Percentiles rank a stretch among this genome's conserved stretches.
Evolutionary conservation across 2,797 vertebrate genomes (phyloP).

Genomic region (Coranthus polyacanthus): DNA sequence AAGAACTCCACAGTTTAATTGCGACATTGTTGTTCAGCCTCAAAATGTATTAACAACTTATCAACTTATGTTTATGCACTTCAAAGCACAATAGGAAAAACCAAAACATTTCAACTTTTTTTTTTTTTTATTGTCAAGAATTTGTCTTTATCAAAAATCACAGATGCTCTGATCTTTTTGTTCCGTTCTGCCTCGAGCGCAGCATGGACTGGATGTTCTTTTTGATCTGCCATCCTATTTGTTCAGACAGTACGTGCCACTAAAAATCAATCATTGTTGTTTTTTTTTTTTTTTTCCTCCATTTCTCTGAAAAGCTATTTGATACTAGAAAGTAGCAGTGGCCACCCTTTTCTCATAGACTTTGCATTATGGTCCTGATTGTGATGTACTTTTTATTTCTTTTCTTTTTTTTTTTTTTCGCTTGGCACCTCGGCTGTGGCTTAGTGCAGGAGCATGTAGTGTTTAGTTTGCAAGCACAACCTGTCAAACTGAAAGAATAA

Average conservation of each 20-base stretch:
- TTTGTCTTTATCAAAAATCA: constrained; percentile 20
- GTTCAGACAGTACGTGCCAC: constrained; percentile 37
- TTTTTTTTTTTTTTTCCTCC: not conserved
- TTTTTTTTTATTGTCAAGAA: too few relatives aligned
- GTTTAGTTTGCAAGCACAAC: constrained; percentile 47
- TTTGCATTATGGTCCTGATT: constrained; percentile 18
- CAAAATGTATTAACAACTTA: too few relatives aligned
- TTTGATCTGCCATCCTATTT: constrained; percentile 38
- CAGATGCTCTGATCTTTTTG: constrained; percentile 38
- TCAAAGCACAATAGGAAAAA: not conserved
- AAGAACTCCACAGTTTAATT: too few relatives aligned
- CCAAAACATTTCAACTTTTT: too few relatives aligned
- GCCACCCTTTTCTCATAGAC: constrained; percentile 27
- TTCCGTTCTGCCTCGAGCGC: constrained; percentile 14
- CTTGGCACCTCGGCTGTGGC: constrained; percentile 23
- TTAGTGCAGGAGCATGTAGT: constrained; percentile 20
- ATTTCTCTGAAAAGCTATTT: constrained; percentile 34
- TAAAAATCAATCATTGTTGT: constrained; percentile 44
- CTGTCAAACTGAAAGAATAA: constrained; percentile 43
- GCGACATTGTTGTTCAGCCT: too few relatives aligned
- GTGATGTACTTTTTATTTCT: constrained; percentile 50
- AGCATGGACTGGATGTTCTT: constrained; percentile 27
- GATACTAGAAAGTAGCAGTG: constrained; percentile 23
- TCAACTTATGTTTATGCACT: not conserved
- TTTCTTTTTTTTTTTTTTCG: constrained; percentile 3